These are phyloP conservation scores for Heliconius himera DNA, from an alignment of 1,140 invertebrate genomes.

Conservation along the genomic window DNA sequence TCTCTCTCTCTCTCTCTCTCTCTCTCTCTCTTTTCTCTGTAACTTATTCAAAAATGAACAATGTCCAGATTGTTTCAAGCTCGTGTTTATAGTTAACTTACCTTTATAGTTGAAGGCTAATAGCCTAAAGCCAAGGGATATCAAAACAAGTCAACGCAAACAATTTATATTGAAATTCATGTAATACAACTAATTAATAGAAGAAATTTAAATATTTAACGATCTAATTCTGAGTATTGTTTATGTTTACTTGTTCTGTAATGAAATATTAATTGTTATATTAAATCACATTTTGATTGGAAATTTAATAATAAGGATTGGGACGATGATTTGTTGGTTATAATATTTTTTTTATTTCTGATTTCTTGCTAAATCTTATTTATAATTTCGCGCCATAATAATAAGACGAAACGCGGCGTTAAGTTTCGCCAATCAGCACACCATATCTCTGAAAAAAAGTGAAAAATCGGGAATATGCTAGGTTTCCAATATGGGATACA, in stretches of 20 bases:
- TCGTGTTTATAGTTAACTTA: not conserved
- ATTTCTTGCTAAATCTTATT: no score
- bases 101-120: not conserved
- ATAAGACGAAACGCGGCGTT: no score
- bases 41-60: not conserved
- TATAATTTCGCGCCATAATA: no score
- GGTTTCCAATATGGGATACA: no score
- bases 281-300: not conserved
- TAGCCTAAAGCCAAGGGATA: constrained; percentile 19
- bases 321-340: not conserved
- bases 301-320: not conserved
- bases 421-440: no score
- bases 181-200: constrained; percentile 17
- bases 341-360: no score
- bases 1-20: no score
- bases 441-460: no score
- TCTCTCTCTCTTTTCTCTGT: no score
- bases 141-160: constrained; percentile 21
- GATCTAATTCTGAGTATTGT: not conserved
- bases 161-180: constrained; percentile 27
- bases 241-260: not conserved
- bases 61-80: not conserved
- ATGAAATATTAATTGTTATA: not conserved
- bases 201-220: constrained; percentile 18
- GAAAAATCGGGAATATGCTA: no score